Base-by-base conservation (phyloP, 2,797 vertebrate species). In the Delichon dasypus region DNA sequence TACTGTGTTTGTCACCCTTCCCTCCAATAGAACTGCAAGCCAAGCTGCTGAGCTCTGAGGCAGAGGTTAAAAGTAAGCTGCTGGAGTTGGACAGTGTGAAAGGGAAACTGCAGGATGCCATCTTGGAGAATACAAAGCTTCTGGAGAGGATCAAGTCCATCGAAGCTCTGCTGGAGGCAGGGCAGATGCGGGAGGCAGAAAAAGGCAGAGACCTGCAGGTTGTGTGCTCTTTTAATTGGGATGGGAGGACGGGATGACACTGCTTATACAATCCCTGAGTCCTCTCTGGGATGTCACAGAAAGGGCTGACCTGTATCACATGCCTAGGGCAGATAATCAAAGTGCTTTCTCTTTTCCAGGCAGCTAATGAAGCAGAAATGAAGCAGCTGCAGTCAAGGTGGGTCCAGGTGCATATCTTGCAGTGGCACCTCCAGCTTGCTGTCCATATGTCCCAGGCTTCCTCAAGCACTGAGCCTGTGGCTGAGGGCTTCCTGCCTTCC, bases 91-190 rank as follows among this genome's bases (percentile, higher is more conserved):
- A 98, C 21, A 87, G 76, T 15, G 97, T 99, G 71, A 98, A 97
- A 6, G 91, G 93, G 42, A 98, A 98, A 91, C 97, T 99, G 51
- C 93, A 97, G 62, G 98, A 98, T 90, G 97, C 97, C 16, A 96
- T 97, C 72, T 93, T 23, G 0, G 98, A 99, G 97, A 99, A 99
- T 61, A 79, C 82, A 3, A 98, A 98, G 89, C 98, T 99, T 23
- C 94, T 95, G 9, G 98, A 99, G 95, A 98, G 98, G 94, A 98
- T 99, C 94, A 96, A 94, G 48, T 98, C 98, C 85, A 98, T 99
- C 1, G 98, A 98, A 96, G 93, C 98, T 23, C 98, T 99, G 87
- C 96, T 99, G 89, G 99, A 99, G 94, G 98, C 98, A 10, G 98
- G 97, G 95, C 98, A 98, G 93, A 98, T 85, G 86, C 98, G 88